Conservation (phyloP, 2,888 invertebrate species). For the Drosophila leonis region DNA sequence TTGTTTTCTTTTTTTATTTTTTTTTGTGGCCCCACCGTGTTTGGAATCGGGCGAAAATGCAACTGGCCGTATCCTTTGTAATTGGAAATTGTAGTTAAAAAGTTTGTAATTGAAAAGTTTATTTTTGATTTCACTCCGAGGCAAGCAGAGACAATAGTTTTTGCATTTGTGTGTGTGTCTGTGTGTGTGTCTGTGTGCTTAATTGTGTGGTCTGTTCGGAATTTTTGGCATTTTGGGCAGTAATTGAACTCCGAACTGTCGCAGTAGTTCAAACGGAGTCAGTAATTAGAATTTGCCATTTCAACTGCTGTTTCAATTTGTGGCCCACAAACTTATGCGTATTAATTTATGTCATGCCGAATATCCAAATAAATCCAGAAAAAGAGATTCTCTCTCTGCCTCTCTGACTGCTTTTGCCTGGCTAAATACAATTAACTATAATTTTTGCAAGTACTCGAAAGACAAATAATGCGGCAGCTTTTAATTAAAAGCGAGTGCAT, state of each 20-base stretch:
- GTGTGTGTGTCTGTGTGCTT: conserved; percentile 12
- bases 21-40: conserved; percentile 3
- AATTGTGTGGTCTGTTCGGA: conserved; percentile 25
- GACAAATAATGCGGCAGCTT: conserved; percentile 35
- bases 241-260: conserved; percentile 73
- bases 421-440: conserved; percentile 8
- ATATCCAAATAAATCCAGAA: neutral
- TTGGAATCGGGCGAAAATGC: conserved; percentile 33
- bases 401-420: neutral
- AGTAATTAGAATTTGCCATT: conserved; percentile 65
- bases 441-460: conserved; percentile 13
- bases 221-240: conserved; percentile 62
- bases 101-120: conserved; percentile 73
- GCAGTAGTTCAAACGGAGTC: conserved; percentile 52
- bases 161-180: conserved; percentile 44
- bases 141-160: conserved; percentile 31
- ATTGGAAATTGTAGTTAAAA: conserved; percentile 79
- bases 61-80: conserved; percentile 54
- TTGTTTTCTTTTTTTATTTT: conserved; percentile 9
- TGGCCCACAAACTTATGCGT: conserved; percentile 3
- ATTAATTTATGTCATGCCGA: conserved; percentile 34
- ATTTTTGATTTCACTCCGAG: conserved; percentile 57
- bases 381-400: neutral
- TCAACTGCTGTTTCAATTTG: conserved; percentile 38
- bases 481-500: conserved; percentile 73